phyloP scores from a whole-genome alignment of 2,113 vertebrate species.

The Myotis davidii region DNA sequence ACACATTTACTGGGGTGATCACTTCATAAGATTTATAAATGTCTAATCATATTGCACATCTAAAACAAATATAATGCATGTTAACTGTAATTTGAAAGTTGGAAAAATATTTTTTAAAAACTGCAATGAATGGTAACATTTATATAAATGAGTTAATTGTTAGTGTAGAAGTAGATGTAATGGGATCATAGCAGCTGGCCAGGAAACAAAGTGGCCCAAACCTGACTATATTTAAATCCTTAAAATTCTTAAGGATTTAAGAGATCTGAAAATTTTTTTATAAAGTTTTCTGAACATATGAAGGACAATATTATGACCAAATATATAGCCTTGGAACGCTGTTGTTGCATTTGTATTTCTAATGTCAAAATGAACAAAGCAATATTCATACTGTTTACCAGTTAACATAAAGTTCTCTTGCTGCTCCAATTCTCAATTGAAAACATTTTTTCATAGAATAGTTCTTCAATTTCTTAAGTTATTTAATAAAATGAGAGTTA shows the following conservation, averaged over 20 bases:
- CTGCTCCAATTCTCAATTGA: neutral
- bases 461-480: neutral
- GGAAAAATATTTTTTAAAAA: neutral
- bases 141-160: neutral
- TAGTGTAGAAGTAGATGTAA: neutral
- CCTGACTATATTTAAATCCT: neutral
- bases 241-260: neutral
- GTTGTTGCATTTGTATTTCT: neutral
- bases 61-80: neutral
- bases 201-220: neutral
- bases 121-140: neutral
- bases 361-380: neutral
- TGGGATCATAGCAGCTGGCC: neutral
- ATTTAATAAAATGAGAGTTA: slow-evolving; percentile 48
- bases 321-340: neutral
- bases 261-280: neutral
- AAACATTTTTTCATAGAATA: slow-evolving; percentile 39
- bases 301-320: neutral
- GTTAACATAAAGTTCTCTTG: neutral
- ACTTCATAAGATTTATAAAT: neutral
- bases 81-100: neutral
- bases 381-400: neutral
- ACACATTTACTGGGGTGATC: neutral
- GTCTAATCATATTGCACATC: neutral
- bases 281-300: neutral